A percentile compares a stretch with the other conserved stretches of the same genome.
Conservation (phyloP, 2,113 vertebrate species). For the Rhabdomys dilectus region DNA sequence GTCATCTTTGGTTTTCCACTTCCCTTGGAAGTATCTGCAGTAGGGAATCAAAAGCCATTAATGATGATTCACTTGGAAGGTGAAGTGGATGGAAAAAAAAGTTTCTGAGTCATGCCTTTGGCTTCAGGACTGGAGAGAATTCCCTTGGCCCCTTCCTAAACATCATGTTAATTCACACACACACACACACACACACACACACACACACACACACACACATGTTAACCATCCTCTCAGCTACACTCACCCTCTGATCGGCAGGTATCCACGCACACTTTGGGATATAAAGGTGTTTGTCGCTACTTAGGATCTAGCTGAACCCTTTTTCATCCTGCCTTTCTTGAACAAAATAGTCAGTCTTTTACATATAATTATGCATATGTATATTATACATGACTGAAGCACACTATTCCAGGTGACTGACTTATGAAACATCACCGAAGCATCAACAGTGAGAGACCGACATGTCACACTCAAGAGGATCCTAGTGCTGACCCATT, state of each 20-base stretch:
- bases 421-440: neutral
- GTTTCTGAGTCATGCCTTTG: slow-evolving; percentile 11
- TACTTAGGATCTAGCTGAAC: neutral
- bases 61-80: slow-evolving; percentile 46
- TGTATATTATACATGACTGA: neutral
- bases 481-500: neutral
- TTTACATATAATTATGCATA: neutral
- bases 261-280: neutral
- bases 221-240: slow-evolving; percentile 3
- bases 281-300: neutral
- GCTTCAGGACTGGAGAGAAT: slow-evolving; percentile 7
- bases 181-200: neutral
- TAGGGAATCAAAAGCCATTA: slow-evolving; percentile 55
- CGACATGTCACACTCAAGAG: neutral
- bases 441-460: neutral
- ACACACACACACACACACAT: neutral
- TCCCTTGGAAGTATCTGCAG: slow-evolving; percentile 35
- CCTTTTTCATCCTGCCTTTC: neutral
- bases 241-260: neutral
- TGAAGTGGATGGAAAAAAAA: neutral
- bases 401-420: neutral
- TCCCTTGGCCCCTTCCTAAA: slow-evolving; percentile 9
- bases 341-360: neutral
- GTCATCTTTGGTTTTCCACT: neutral
- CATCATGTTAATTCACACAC: slow-evolving; percentile 19